Evolutionary conservation across 2,113 vertebrate genomes (phyloP), one percentile per base, ranked within the genome.

Genomic region (Aramus guarauna): DNA sequence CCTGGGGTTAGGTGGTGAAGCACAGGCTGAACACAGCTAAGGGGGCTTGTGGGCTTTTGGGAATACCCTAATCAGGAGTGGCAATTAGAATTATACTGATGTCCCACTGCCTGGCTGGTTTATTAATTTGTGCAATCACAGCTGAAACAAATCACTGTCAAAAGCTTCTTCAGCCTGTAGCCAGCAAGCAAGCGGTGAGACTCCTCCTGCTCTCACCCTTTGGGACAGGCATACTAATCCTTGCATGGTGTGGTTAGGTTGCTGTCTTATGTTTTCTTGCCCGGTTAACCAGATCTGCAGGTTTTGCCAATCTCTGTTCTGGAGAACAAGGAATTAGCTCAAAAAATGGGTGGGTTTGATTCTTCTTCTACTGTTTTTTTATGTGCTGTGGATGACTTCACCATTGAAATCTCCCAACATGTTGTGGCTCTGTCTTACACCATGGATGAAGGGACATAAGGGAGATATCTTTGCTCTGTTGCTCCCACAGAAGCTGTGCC

Each of bases 1-100:
- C 22, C 11, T 47, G 18, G 15, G 29, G 6, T 68, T 39, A 26
- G 24, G 47, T 34, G 32, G 13, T 74, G 24, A 67, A 88, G 24
- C 1, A 11, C 15, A 22, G 13, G 0, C 2, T 4, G 3, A 50
- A 60, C 19, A 52, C 7, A 68, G 14, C 4, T 47, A 12, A 72
- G 6, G 4, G 5, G 1, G 1, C 20, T 75, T 62, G 18, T 23
- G 62, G 20, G 23, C 11, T 66, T 6, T n/a, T 82, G 53, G 41
- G 34, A 79, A 68, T 12, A 45, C 67, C 39, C 53, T 45, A 26
- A 78, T 45, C 34, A n/a, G 48, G 9, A 48, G 5, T 7, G 6
- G 23, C 15, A 77, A n/a, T 78, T 27, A 75, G 16, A 50, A 55
- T 50, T 53, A 50, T 20, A 26, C 36, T 24, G 48, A 72, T 4